These are phyloP conservation scores for Oopsacas minuta DNA, from an alignment of 37 sponge, comb jelly and placozoan species.

Conservation along the genomic window DNA sequence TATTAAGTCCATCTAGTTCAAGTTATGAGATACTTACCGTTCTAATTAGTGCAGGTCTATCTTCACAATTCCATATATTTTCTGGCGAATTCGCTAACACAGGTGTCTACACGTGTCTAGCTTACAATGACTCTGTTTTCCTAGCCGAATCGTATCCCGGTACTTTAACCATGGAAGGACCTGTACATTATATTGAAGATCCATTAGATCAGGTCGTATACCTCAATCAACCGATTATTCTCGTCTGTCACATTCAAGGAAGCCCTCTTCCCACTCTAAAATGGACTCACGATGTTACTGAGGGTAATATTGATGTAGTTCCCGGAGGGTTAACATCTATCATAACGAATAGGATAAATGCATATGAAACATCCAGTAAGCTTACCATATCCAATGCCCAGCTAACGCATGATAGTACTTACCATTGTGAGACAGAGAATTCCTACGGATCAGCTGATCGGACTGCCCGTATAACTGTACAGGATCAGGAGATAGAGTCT, in stretches of 20 bases:
- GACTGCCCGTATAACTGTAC: not conserved
- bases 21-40: not conserved
- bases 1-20: not conserved
- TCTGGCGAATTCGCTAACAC: conserved; percentile 6
- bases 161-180: not conserved
- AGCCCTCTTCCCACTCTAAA: not conserved
- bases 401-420: not conserved
- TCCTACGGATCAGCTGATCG: not conserved
- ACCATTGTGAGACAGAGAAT: conserved; percentile 19
- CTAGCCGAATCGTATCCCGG: not conserved
- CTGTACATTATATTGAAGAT: not conserved
- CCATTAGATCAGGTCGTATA: not conserved
- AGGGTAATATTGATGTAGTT: not conserved
- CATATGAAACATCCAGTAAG: not conserved
- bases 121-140: not conserved
- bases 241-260: not conserved
- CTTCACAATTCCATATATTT: not conserved
- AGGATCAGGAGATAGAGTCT: not conserved
- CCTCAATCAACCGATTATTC: conserved; percentile 15
- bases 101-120: conserved; percentile 12
- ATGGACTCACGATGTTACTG: conserved; percentile 1
- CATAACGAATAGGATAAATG: not conserved
- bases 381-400: not conserved
- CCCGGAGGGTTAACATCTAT: not conserved
- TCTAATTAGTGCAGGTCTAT: not conserved